Percentiles rank a stretch among this genome's conserved stretches.
Conservation (phyloP, 2,888 invertebrate species). For the Drosophila cognata region DNA sequence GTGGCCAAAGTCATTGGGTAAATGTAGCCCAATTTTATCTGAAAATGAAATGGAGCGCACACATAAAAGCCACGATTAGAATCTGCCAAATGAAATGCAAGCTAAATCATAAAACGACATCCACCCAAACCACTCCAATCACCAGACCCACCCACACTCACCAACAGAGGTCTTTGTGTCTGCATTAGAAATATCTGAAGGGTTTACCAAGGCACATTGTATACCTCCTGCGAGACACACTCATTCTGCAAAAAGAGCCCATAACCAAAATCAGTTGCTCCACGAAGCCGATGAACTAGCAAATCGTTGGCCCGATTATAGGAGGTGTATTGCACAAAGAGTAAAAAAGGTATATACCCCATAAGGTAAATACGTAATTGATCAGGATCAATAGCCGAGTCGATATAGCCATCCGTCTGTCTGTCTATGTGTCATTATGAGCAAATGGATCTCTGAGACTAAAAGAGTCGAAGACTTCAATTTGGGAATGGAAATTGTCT, state of each 20-base stretch:
- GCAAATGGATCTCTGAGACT: neutral
- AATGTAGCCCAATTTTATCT: conserved; percentile 72
- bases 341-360: neutral
- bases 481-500: neutral
- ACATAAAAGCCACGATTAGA: conserved; percentile 70
- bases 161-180: conserved; percentile 79
- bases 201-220: conserved; percentile 81
- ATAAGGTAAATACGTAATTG: neutral
- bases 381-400: neutral
- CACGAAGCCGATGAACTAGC: conserved; percentile 13
- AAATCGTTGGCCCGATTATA: conserved; percentile 84
- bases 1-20: conserved; percentile 77
- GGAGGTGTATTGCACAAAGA: conserved; percentile 82
- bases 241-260: conserved; percentile 63
- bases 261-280: conserved; percentile 7
- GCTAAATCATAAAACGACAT: conserved; percentile 29
- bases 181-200: conserved; percentile 79
- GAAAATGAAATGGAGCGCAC: conserved; percentile 65
- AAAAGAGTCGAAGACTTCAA: neutral
- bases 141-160: conserved; percentile 37
- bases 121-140: neutral
- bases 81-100: conserved; percentile 62
- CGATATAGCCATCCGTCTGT: neutral
- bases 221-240: conserved; percentile 77
- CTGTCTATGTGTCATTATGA: neutral